These are phyloP conservation scores for Actinopyga echinites DNA, from an alignment of 53 echinoderm and acorn worm genomes.

Conservation along the genomic window DNA sequence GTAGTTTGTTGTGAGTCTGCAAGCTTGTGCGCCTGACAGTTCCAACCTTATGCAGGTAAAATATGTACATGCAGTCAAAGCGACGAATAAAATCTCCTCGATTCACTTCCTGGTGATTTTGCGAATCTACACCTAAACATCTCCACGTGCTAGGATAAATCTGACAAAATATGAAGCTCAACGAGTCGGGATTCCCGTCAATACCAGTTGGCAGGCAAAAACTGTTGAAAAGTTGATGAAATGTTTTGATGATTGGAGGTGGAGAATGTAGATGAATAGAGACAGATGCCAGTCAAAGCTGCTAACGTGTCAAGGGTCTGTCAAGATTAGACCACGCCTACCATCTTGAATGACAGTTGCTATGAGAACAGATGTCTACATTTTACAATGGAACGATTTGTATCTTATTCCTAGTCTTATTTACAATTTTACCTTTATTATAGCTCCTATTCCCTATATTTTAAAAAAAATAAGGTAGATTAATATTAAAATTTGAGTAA, in stretches of 20 bases:
- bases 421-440: too few relatives aligned
- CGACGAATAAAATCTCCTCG: conserved; percentile 37
- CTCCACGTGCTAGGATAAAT: conserved; percentile 24
- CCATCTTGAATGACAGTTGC: conserved; percentile 45
- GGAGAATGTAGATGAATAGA: conserved; percentile 91
- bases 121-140: conserved; percentile 28
- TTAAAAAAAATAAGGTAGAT: too few relatives aligned
- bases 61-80: conserved; percentile 56
- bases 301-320: conserved; percentile 55
- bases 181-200: conserved; percentile 27
- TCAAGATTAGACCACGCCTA: conserved; percentile 45
- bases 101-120: conserved; percentile 56
- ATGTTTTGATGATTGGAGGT: conserved; percentile 99
- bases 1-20: conserved; percentile 33
- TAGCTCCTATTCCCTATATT: too few relatives aligned
- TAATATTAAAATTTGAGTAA: too few relatives aligned
- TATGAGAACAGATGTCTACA: conserved; percentile 21
- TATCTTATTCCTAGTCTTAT: neutral
- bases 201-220: conserved; percentile 21
- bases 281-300: conserved; percentile 90
- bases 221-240: conserved; percentile 84
- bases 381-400: neutral
- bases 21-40: conserved; percentile 39
- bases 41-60: conserved; percentile 30
- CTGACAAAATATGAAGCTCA: conserved; percentile 21